These are phyloP conservation scores for Lophotis ruficrista DNA, from an alignment of 2,113 vertebrate species.

Conservation along the genomic window DNA sequence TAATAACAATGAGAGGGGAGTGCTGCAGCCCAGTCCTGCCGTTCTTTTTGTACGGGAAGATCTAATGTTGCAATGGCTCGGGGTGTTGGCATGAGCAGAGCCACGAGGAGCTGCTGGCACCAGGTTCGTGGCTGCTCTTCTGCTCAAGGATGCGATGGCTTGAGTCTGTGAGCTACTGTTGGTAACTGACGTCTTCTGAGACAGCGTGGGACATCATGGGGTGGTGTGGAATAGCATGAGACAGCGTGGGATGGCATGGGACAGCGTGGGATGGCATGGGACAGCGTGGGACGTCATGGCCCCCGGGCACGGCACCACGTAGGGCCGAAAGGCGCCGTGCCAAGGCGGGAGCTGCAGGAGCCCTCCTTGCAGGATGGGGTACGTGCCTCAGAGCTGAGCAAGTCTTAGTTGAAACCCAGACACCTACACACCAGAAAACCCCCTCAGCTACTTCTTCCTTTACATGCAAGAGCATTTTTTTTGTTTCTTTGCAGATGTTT, in stretches of 20 bases:
- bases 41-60: no score
- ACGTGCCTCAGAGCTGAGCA: background rate
- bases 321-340: fast-evolving
- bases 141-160: background rate
- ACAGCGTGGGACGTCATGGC: fast-evolving
- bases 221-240: fast-evolving
- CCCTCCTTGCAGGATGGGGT: background rate
- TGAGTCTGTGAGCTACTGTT: background rate
- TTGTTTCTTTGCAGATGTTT: background rate
- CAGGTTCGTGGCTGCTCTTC: fast-evolving
- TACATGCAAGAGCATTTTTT: background rate
- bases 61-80: no score
- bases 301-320: fast-evolving
- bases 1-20: fast-evolving
- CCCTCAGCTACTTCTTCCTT: slow-evolving; percentile 12
- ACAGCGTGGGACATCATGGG: background rate
- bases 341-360: background rate
- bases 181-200: background rate
- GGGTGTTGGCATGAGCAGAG: background rate
- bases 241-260: fast-evolving
- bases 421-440: slow-evolving; percentile 8
- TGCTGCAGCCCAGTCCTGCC: background rate
- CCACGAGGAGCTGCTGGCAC: background rate
- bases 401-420: background rate
- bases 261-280: fast-evolving